Evolutionary conservation across 2,797 vertebrate genomes (phyloP).

Genomic region (Potorous gilbertii): DNA sequence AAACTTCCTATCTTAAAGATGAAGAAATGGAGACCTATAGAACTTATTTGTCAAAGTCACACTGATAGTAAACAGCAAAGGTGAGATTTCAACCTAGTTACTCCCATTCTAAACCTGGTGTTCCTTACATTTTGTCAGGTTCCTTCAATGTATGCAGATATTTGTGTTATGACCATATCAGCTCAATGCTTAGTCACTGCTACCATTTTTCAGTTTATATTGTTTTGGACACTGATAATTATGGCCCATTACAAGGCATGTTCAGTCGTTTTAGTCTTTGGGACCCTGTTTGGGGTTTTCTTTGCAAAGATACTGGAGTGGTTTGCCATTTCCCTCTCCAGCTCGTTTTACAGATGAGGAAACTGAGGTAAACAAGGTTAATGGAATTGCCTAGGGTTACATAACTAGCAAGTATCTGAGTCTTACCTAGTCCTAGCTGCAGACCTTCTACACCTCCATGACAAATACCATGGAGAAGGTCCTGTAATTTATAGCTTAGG

Average conservation of each 20-base stretch:
- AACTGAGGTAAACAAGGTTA: background rate
- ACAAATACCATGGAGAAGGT: background rate
- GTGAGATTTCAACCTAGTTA: background rate
- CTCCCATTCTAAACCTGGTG: background rate
- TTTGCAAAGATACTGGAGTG: background rate
- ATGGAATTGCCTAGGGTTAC: background rate
- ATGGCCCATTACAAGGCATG: background rate
- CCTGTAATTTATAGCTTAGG: background rate
- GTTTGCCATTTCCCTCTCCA: background rate
- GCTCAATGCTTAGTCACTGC: background rate
- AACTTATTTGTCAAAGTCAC: background rate
- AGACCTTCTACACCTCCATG: background rate
- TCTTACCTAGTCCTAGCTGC: background rate
- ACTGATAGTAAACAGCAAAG: background rate
- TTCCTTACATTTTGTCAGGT: background rate
- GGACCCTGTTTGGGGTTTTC: background rate
- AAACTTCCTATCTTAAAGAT: background rate
- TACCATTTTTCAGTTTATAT: background rate
- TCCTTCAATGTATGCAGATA: background rate
- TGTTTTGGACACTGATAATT: background rate
- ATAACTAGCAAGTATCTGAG: background rate
- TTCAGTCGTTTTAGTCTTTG: background rate
- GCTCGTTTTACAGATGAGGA: background rate
- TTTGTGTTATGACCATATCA: background rate
- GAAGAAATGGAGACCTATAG: background rate